Base-by-base conservation (phyloP, 2,113 vertebrate species). In the Thryonomys swinderianus region DNA sequence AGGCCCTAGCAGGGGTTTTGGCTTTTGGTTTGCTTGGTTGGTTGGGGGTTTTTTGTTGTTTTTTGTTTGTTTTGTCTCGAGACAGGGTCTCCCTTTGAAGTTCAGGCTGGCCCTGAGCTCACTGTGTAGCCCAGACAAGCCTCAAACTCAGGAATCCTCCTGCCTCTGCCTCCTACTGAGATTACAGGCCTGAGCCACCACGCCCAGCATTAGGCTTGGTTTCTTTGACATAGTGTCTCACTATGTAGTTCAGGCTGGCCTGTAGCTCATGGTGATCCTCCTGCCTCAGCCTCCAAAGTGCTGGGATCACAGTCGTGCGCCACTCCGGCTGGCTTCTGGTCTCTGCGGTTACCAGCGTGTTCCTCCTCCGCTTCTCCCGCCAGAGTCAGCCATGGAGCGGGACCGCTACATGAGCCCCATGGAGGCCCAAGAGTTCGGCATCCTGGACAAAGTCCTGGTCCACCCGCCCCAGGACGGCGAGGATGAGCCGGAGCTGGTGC, bases 331-430 rank as follows among this genome's bases (percentile, higher is more conserved):
- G 64, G 57, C 84, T 21, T n/a, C 13, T 1, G 37, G 61, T 34
- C 17, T 87, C n/a, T 40, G 2, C 32, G 85, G 25, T 30, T 53
- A 51, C 59, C 53, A 4, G 4, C 0, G 0, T 48, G 7, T 34
- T 23, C 42, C 27, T 3, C n/a, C 32, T 85, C 18, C 2, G 2
- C 57, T 40, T 51, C 67, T 59, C 40, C 23, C 21, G 20, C 20
- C 93, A 99, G 99, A 99, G 97, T 82, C 98, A 0, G 98, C 98
- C 81, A 99, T 99, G 99, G 99, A 99, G 89, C 97, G 99, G 71
- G 99, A 99, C 92, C 98, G 99, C 40, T 99, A 99, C 98, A 99
- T 99, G 99, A 99, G 99, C 95, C 99, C 99, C 14, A 99, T 99
- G 96, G 99, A 99, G 97, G 99, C 99, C 4, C 99, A 99, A 98